phyloP scores from a whole-genome alignment of 2,888 invertebrate genomes.

The Prosapia bicincta region DNA sequence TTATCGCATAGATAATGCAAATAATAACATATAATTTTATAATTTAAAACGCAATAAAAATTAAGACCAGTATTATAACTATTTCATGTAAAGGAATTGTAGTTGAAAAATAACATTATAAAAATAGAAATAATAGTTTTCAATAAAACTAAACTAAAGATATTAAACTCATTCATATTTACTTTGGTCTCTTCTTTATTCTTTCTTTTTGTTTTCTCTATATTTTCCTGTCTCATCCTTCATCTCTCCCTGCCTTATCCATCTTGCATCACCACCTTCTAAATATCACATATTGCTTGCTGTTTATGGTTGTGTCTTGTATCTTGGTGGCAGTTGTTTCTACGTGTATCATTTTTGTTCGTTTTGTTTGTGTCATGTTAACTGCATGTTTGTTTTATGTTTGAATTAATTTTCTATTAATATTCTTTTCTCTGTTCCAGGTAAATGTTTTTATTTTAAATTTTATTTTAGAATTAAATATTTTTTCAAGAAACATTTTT shows the following conservation, averaged over 20 bases:
- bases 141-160: too few species aligned
- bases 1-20: too few species aligned
- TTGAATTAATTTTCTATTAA: conserved; percentile 17
- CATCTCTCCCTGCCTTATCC: neutral
- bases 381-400: conserved; percentile 4
- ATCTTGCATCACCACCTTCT: neutral
- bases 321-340: conserved; percentile 5
- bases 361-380: neutral
- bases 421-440: neutral
- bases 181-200: conserved; percentile 20
- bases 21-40: too few species aligned
- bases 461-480: neutral
- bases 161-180: too few species aligned
- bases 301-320: neutral
- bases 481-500: too few species aligned
- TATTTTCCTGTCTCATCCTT: conserved; percentile 25
- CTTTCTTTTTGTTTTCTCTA: conserved; percentile 27
- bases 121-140: too few species aligned
- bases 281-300: neutral
- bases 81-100: too few species aligned
- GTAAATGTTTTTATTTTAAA: neutral
- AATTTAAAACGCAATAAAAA: too few species aligned
- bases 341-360: neutral
- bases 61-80: too few species aligned
- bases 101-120: too few species aligned